A percentile compares a stretch with the other conserved stretches of the same genome.
Evolutionary conservation across 2,797 vertebrate genomes (phyloP).

Genomic region (Pseudocheirus occidentalis): DNA sequence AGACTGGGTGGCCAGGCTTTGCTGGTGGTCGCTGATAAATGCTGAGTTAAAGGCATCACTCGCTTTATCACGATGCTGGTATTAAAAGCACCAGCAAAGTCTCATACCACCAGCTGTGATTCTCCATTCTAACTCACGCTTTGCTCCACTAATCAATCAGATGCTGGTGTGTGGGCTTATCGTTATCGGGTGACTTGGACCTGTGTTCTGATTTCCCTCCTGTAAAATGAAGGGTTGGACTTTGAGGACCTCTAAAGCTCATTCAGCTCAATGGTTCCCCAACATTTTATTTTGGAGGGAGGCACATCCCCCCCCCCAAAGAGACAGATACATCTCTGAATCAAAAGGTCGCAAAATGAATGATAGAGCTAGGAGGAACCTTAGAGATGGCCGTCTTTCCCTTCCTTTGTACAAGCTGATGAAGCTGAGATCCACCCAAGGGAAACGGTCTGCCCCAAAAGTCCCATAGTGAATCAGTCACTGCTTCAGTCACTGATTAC

Average conservation of each 20-base stretch:
- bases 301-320: not conserved
- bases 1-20: not conserved
- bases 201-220: not conserved
- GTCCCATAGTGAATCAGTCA: not conserved
- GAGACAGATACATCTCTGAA: not conserved
- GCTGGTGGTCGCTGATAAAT: not conserved
- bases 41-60: not conserved
- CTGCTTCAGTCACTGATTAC: too few species aligned
- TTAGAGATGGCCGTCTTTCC: not conserved
- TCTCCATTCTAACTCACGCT: not conserved
- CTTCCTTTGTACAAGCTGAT: not conserved
- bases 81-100: not conserved
- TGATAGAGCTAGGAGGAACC: not conserved
- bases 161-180: not conserved
- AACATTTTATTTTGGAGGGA: not conserved
- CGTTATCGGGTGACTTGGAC: not conserved
- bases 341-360: not conserved
- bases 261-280: not conserved
- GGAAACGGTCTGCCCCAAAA: not conserved
- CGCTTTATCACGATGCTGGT: slow-evolving; percentile 22
- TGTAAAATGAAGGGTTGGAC: not conserved
- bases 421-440: not conserved
- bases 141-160: not conserved
- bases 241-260: not conserved
- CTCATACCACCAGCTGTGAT: slow-evolving; percentile 35